Evolutionary conservation across 2,888 invertebrate genomes (phyloP), one percentile per base, ranked within the genome.

Genomic region (Ctena decussata): DNA sequence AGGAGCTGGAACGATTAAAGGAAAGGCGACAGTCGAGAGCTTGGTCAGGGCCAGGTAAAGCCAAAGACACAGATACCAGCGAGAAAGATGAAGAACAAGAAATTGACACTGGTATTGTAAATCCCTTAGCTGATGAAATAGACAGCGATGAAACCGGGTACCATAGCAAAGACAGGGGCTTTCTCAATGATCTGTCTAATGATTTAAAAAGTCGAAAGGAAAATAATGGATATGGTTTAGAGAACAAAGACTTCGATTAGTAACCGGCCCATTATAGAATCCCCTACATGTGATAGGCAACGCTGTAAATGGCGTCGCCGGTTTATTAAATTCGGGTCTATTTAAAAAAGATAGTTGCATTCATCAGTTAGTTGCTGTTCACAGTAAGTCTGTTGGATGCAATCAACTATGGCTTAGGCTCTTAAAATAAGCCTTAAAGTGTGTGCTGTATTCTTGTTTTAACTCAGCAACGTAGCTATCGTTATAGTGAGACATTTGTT

Each of bases 1-100:
- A 88, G 44, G 88, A 88, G 75, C 76, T 88, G 53, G 76, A 80
- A 41, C 65, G 86, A 60, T 72, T 88, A 3, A 85, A 77, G 71
- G 27, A 65, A 35, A 18, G 72, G 39, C 24, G 72, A 21, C 41
- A 39, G 21, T 44, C 72, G 8, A 27, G 46, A 44, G 72, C 72
- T 18, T 72, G 72, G 72, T 1, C 21, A n/a, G 6, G 0, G 1
- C 11, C 65, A 11, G 65, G 65, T 65, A 35, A 21, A 35, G 5
- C 18, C 1, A 65, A 21, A 35, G 30, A 35, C 11, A 35, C 65
- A 5, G 21, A 35, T 35, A 35, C 65, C 35, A 65, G 65, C 18
- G 5, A 65, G 30, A 21, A 65, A 35, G 65, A 35, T 21, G 5
- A 11, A 15, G 65, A 65, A 65, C 5, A 11, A 11, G 65, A 65